Evolutionary conservation across 1,140 invertebrate genomes (phyloP).

Genomic region (Onthophagus taurus): DNA sequence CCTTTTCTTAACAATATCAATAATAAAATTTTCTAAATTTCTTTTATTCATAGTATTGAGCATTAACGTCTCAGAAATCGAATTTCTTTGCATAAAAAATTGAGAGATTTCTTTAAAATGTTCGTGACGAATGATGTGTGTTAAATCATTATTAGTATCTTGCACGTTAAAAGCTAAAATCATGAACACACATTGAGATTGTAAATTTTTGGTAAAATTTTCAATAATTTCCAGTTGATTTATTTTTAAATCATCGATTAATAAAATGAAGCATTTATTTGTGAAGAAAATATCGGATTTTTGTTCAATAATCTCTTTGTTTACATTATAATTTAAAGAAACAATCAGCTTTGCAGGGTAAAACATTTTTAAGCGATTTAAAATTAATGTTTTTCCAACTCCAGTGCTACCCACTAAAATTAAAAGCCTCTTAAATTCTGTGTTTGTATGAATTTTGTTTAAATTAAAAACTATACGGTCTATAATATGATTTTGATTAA

Average conservation of each 20-base stretch:
- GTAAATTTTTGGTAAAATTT: conserved; percentile 11
- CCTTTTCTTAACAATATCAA: background rate
- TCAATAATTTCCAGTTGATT: conserved; percentile 3
- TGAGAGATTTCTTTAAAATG: conserved; percentile 10
- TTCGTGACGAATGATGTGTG: conserved; percentile 2
- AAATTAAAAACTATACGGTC: background rate
- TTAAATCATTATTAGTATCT: conserved; percentile 11
- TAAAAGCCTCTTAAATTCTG: conserved; percentile 6
- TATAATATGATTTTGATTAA: conserved; percentile 6
- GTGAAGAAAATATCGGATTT: background rate
- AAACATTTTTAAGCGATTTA: conserved; percentile 14
- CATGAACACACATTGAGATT: conserved; percentile 12
- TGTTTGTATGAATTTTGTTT: background rate
- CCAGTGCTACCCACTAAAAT: conserved; percentile 14
- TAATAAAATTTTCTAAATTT: conserved; percentile 1
- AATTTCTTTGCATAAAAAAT: background rate
- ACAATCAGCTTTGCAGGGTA: conserved; percentile 12
- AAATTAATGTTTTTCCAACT: conserved; percentile 14
- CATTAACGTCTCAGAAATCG: conserved; percentile 4
- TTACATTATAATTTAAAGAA: conserved; percentile 10
- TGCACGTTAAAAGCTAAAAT: conserved; percentile 16
- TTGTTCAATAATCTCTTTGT: conserved; percentile 5
- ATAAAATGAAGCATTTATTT: conserved; percentile 13
- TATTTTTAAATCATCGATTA: conserved; percentile 14
- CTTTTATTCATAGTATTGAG: conserved; percentile 10